A percentile compares a stretch with the other conserved stretches of the same genome.
Evolutionary conservation across 2,797 vertebrate species (phyloP).

Genomic region (Chromobotia macracanthus): DNA sequence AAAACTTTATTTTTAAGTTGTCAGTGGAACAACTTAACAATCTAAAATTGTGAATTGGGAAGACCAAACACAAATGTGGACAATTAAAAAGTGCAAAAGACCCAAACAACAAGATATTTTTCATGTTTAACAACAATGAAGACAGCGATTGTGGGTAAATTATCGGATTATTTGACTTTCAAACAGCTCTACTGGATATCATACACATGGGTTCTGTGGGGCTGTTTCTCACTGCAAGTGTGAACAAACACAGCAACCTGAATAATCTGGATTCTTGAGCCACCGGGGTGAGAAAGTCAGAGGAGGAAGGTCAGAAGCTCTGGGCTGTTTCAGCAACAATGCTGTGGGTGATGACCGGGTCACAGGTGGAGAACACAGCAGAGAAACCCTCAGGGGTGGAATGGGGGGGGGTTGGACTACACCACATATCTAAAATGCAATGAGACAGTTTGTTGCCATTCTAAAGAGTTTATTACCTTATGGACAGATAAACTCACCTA

Average conservation of each 20-base stretch:
- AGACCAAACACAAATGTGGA: too few relatives aligned
- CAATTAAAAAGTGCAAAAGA: background rate
- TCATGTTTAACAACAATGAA: background rate
- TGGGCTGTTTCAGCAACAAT: slow-evolving; percentile 34
- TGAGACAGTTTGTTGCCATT: background rate
- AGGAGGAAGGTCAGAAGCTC: slow-evolving; percentile 22
- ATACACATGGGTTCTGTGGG: background rate
- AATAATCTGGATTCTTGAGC: slow-evolving; percentile 22
- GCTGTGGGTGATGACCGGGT: slow-evolving; percentile 23
- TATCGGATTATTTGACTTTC: background rate
- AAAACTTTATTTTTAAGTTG: too few relatives aligned
- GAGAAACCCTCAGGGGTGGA: slow-evolving; percentile 8
- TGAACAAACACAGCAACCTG: background rate
- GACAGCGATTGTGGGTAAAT: background rate
- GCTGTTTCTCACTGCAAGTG: background rate
- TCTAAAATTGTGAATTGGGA: too few relatives aligned
- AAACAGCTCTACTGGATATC: background rate
- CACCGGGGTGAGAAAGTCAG: slow-evolving; percentile 7
- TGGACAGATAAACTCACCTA: background rate
- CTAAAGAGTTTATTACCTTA: background rate
- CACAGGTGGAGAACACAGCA: slow-evolving; percentile 15
- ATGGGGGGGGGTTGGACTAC: background rate
- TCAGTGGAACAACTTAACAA: too few relatives aligned
- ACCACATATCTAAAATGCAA: background rate
- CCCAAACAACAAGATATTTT: background rate